These are phyloP conservation scores for Alviniconcha strummeri DNA, from an alignment of 2,888 invertebrate species.

Conservation along the genomic window DNA sequence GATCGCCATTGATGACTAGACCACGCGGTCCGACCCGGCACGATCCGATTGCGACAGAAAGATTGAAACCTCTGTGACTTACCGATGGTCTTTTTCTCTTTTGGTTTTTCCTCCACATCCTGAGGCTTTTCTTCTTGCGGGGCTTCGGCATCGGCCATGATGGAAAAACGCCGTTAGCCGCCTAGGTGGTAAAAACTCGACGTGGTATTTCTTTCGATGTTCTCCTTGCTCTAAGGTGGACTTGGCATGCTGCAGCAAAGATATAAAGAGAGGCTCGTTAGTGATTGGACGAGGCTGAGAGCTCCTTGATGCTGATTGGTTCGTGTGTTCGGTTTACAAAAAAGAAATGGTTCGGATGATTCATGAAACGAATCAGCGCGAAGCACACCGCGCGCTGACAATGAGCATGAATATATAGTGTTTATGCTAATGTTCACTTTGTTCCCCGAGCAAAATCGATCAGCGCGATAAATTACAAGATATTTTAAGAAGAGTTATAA, in stretches of 20 bases:
- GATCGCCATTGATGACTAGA: conserved; percentile 1
- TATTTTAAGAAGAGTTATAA: too few relatives aligned
- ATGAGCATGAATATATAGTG: conserved; percentile 32
- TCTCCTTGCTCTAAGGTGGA: conserved; percentile 44
- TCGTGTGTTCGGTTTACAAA: conserved; percentile 11
- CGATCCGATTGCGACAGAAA: conserved; percentile 19
- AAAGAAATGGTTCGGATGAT: conserved; percentile 28
- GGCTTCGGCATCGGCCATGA: conserved; percentile 96
- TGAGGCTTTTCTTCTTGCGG: conserved; percentile 80
- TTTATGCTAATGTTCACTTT: conserved; percentile 13
- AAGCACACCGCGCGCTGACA: conserved; percentile 21
- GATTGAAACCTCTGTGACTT: conserved; percentile 34
- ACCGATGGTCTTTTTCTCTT: conserved; percentile 79
- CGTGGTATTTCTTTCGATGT: conserved; percentile 58
- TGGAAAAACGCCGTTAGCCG: conserved; percentile 36
- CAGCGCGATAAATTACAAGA: too few relatives aligned
- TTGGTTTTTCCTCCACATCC: conserved; percentile 75
- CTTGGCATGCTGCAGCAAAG: conserved; percentile 25
- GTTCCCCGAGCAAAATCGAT: too few relatives aligned
- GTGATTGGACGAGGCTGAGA: conserved; percentile 31
- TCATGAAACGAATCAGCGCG: conserved; percentile 30
- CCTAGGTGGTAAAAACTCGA: conserved; percentile 53
- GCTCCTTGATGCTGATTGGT: conserved; percentile 23
- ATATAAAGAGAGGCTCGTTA: neutral
- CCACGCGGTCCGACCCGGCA: conserved; percentile 23